Evolutionary conservation across 2,888 invertebrate genomes (phyloP).

Genomic region (Rhagophthalmus giganteus): DNA sequence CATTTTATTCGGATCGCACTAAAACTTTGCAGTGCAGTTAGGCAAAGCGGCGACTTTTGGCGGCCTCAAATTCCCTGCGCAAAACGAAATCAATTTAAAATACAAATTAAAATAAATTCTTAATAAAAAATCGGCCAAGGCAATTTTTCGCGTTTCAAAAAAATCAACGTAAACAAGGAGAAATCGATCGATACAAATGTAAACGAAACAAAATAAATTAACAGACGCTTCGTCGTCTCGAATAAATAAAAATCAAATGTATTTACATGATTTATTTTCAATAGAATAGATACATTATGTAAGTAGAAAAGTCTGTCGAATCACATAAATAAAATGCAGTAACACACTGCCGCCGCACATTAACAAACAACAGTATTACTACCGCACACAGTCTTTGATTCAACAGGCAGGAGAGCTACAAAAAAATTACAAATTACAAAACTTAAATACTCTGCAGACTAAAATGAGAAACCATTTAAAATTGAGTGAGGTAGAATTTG

Average conservation of each 20-base stretch:
- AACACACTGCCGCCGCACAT: slow-evolving; percentile 34
- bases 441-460: slow-evolving; percentile 35
- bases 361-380: slow-evolving; percentile 29
- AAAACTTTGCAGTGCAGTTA: too few relatives aligned
- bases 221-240: background rate
- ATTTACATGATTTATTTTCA: slow-evolving; percentile 53
- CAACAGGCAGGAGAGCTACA: slow-evolving; percentile 45
- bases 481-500: slow-evolving; percentile 54
- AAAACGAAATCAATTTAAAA: too few relatives aligned
- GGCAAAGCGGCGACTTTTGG: too few relatives aligned
- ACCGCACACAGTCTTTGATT: slow-evolving; percentile 47
- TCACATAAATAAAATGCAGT: slow-evolving; percentile 47
- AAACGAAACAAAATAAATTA: background rate
- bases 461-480: slow-evolving; percentile 41
- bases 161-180: too few relatives aligned
- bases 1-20: too few relatives aligned
- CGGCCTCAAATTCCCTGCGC: too few relatives aligned
- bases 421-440: slow-evolving; percentile 41
- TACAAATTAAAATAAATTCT: too few relatives aligned
- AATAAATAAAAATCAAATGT: slow-evolving; percentile 15
- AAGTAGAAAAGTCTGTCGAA: slow-evolving; percentile 47
- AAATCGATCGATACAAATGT: too few relatives aligned
- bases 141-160: too few relatives aligned
- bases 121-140: too few relatives aligned
- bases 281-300: slow-evolving; percentile 49